These are phyloP conservation scores for Chlorospingus semifuscus DNA, from an alignment of 2,797 vertebrate species.

Conservation along the genomic window DNA sequence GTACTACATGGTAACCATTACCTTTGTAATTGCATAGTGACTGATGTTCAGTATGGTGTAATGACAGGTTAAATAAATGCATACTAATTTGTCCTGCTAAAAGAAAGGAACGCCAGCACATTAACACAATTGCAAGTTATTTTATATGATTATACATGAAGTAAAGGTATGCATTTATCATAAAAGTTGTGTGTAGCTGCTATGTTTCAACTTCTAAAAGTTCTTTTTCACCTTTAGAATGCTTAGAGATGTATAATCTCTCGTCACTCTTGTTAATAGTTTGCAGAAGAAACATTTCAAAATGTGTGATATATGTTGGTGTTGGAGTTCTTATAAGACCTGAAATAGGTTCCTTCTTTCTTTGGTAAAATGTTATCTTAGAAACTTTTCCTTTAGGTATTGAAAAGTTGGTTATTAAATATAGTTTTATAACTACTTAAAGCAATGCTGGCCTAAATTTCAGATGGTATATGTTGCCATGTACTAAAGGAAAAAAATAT, in stretches of 20 bases:
- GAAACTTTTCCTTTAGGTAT: background rate
- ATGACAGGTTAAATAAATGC: conserved; percentile 70
- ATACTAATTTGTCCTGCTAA: conserved; percentile 44
- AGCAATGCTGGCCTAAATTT: background rate
- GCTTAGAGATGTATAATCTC: background rate
- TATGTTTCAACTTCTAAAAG: conserved; percentile 10
- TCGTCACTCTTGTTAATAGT: background rate
- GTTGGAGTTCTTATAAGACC: background rate
- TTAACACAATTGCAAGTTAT: conserved; percentile 55
- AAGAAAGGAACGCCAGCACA: conserved; percentile 4
- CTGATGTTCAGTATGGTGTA: conserved; percentile 62
- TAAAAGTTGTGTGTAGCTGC: background rate
- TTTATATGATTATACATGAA: conserved; percentile 27
- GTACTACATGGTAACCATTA: conserved; percentile 65
- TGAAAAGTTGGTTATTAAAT: background rate
- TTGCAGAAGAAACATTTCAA: conserved; percentile 21
- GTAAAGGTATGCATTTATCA: conserved; percentile 6
- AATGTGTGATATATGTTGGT: background rate
- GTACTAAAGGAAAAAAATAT: background rate
- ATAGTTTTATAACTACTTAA: background rate
- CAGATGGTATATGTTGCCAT: background rate
- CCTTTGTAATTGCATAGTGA: conserved; percentile 65
- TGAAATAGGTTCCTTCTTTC: background rate
- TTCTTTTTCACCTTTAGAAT: background rate
- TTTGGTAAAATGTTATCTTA: background rate